These are phyloP conservation scores for Hippopotamyrus pictus DNA, from an alignment of 2,797 vertebrate species.

Conservation along the genomic window DNA sequence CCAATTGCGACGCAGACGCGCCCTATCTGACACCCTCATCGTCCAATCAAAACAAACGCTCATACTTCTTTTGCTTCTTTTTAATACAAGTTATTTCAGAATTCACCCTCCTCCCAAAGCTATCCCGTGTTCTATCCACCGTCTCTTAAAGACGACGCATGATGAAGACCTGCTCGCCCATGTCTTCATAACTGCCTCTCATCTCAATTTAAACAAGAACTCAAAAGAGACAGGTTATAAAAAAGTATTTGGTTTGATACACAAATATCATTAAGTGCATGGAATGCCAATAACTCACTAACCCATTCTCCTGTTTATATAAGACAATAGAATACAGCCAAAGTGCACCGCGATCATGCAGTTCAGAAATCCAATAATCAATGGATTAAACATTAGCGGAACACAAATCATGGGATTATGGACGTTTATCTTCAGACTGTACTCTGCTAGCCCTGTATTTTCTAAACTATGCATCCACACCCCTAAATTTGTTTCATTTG, in stretches of 20 bases:
- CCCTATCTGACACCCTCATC: conserved; percentile 19
- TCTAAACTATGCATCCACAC: not conserved
- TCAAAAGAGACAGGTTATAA: not conserved
- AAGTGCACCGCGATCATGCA: not conserved
- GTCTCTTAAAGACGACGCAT: conserved; percentile 12
- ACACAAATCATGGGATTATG: not conserved
- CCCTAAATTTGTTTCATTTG: not conserved
- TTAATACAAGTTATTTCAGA: conserved; percentile 27
- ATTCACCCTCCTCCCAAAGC: conserved; percentile 15
- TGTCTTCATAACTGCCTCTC: not conserved
- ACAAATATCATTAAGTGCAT: not conserved
- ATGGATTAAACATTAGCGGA: not conserved
- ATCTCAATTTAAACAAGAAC: not conserved
- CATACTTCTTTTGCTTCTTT: conserved; percentile 24
- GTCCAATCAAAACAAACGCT: conserved; percentile 24
- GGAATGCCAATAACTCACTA: not conserved
- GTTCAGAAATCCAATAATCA: not conserved
- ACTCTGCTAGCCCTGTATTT: not conserved
- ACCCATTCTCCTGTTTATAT: not conserved
- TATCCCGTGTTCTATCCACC: not conserved
- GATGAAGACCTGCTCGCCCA: not conserved
- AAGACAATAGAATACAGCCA: not conserved
- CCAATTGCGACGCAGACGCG: conserved; percentile 27
- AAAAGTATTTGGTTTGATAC: not conserved
- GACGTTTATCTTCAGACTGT: not conserved